phyloP scores from a whole-genome alignment of 2,888 invertebrate genomes.

The Platycheirus albimanus region DNA sequence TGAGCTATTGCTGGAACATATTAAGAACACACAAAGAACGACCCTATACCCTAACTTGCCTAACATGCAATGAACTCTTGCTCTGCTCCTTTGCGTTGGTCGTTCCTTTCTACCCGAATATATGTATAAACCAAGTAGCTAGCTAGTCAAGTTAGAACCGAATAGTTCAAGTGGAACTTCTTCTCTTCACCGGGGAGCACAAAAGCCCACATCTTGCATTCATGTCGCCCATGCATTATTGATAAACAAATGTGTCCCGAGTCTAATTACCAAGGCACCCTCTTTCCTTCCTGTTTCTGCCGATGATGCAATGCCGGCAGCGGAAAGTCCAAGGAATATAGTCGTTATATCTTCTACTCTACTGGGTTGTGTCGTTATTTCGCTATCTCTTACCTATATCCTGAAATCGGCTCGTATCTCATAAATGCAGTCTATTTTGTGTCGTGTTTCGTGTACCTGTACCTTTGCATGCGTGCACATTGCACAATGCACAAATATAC shows the following conservation, averaged over 20 bases:
- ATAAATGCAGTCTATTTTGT: constrained; percentile 43
- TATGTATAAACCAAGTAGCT: not conserved
- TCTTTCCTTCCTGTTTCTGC: constrained; percentile 16
- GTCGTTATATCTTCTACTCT: not conserved
- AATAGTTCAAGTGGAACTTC: constrained; percentile 55
- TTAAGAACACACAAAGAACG: not conserved
- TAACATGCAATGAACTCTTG: not conserved
- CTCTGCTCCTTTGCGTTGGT: not conserved
- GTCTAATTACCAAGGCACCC: constrained; percentile 58
- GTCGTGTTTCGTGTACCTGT: not conserved
- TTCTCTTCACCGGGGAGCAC: constrained; percentile 20
- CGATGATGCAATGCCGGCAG: not conserved
- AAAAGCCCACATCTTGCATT: constrained; percentile 38
- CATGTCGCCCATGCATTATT: constrained; percentile 61
- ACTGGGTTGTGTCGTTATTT: not conserved
- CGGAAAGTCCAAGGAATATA: constrained; percentile 19
- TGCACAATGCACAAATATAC: no score
- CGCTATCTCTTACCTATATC: constrained; percentile 37
- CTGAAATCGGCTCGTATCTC: constrained; percentile 53
- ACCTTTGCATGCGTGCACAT: constrained; percentile 57
- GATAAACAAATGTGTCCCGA: constrained; percentile 69
- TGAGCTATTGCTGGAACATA: constrained; percentile 12
- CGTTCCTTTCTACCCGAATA: no score
- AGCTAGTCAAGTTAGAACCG: no score
- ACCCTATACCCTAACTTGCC: constrained; percentile 1